Conservation (phyloP, 2,113 vertebrate species). For the Labeo rohita region DNA sequence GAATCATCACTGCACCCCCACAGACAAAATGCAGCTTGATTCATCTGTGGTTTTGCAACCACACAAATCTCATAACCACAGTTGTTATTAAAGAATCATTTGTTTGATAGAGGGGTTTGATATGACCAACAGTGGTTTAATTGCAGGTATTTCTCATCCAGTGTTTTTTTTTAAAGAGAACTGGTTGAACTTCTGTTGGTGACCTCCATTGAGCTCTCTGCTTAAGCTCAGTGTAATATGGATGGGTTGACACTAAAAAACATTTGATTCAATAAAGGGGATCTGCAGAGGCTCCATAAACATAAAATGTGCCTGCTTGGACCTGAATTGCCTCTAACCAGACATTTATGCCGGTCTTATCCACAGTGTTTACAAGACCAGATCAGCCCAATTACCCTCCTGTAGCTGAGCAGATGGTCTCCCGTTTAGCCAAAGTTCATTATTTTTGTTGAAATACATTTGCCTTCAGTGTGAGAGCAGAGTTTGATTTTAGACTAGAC, state of each 20-base stretch:
- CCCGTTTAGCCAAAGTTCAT: conserved; percentile 21
- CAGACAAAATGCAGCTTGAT: not conserved
- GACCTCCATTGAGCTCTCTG: conserved; percentile 14
- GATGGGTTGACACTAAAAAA: conserved; percentile 48
- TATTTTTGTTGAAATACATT: conserved; percentile 6
- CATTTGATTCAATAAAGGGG: conserved; percentile 55
- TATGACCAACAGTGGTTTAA: not conserved
- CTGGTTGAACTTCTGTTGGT: not conserved
- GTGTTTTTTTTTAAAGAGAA: not conserved
- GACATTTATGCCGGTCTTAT: conserved; percentile 37
- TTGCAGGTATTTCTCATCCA: not conserved
- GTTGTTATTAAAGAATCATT: not conserved
- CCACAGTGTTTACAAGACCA: conserved; percentile 29
- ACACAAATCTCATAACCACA: not conserved
- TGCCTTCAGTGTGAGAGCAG: conserved; percentile 2
- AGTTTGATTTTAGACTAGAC: not conserved
- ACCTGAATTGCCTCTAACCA: conserved; percentile 43
- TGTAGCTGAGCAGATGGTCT: conserved; percentile 37
- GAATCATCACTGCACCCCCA: not conserved
- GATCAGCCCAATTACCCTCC: conserved; percentile 44
- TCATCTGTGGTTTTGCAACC: not conserved
- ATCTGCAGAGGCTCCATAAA: conserved; percentile 49
- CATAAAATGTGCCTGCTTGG: conserved; percentile 40
- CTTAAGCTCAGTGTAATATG: conserved; percentile 30
- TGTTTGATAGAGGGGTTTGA: not conserved